Base-by-base conservation (phyloP, 2,113 vertebrate genomes). In the Brachypteracias leptosomus region DNA sequence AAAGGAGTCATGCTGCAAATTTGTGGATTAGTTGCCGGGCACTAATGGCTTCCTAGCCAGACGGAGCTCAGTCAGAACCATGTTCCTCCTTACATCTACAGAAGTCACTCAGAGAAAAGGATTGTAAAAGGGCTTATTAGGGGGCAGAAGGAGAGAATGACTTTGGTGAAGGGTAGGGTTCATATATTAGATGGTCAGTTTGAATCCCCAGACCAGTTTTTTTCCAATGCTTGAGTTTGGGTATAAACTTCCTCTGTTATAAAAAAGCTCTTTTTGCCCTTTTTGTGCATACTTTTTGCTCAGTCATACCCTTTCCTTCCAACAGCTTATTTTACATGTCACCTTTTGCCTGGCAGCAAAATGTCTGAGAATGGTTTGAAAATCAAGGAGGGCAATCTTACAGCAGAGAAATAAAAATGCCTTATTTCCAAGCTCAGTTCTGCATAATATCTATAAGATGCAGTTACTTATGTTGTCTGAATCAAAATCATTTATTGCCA, bases 381-480 rank as follows among this genome's bases (percentile, higher is more conserved):
- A 97, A 92, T 90, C 73, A 72, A 58, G 52, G 59, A 90, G 21
- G 61, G 79, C 76, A 78, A 61, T 86, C 79, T 90, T 81, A 86
- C 5, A 86, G 72, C 36, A 80, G 61, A 91, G 65, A 90, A 95
- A 93, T 83, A 92, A 95, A 94, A 96, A 72, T 89, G 52, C 49
- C 52, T 72, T 89, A 54, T 95, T 95, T 95, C 59, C 52, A 85
- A 86, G 51, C 29, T 89, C 78, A 52, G 26, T 80, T 94, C 68
- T 72, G 65, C 28, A 61, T 90, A 74, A 38, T 92, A 65, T 90
- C 61, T 86, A 16, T 86, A 77, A 83, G 44, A 33, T 94, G 57
- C 44, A 81, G 82, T 91, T 93, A 77, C 47, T 91, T 91, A 81
- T 54, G 57, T 84, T 84, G 57, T 88, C 61, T 95, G 91, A 97